A percentile compares a stretch with the other conserved stretches of the same genome.
Evolutionary conservation across 1,140 invertebrate genomes (phyloP).

Genomic region (Danaus melanippus): DNA sequence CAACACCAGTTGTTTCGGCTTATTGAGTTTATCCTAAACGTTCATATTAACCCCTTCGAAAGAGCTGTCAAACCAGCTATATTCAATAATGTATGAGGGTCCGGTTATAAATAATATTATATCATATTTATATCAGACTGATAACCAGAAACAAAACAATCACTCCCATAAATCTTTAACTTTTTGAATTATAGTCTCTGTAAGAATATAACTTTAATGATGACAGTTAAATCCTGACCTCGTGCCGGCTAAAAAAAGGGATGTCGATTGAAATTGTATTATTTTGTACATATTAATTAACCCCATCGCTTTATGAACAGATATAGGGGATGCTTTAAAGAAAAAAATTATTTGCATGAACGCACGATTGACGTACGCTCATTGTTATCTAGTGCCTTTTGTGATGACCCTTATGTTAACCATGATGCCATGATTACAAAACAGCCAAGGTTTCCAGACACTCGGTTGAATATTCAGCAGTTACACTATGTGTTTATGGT

Average conservation of each 20-base stretch:
- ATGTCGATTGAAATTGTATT: conserved; percentile 67
- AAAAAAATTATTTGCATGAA: conserved; percentile 71
- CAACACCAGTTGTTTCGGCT: conserved; percentile 68
- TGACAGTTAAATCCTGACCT: conserved; percentile 63
- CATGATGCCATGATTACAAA: conserved; percentile 34
- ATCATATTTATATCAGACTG: conserved; percentile 39
- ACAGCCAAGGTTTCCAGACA: conserved; percentile 30
- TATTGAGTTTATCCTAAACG: conserved; percentile 69
- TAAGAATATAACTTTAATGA: conserved; percentile 60
- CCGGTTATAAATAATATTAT: conserved; percentile 44
- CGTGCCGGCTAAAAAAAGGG: conserved; percentile 61
- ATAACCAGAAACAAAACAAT: conserved; percentile 55
- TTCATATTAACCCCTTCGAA: conserved; percentile 69
- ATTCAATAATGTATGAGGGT: conserved; percentile 58
- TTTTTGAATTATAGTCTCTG: conserved; percentile 55
- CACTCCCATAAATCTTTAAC: conserved; percentile 52
- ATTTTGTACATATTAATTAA: conserved; percentile 71
- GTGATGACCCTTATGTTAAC: conserved; percentile 70
- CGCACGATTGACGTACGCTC: conserved; percentile 67
- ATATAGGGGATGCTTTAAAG: conserved; percentile 66
- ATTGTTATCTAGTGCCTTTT: conserved; percentile 70
- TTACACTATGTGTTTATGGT: conserved; percentile 40
- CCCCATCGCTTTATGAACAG: conserved; percentile 60
- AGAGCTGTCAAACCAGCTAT: conserved; percentile 62
- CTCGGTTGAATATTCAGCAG: conserved; percentile 35